Conservation (phyloP, 2,113 vertebrate species). For the Amazona guildingii region DNA sequence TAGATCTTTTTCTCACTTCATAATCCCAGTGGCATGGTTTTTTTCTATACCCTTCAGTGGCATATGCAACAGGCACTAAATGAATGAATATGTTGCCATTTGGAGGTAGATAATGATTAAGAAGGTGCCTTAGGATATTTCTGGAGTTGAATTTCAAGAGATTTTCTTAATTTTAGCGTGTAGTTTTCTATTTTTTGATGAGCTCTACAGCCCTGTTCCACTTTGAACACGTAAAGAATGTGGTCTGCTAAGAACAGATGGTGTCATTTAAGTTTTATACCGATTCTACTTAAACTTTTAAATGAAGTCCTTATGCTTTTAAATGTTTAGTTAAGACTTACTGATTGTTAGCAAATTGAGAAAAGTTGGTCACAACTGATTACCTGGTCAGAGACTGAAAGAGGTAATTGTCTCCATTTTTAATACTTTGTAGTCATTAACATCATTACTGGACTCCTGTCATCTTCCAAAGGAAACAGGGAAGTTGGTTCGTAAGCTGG, state of each 20-base stretch:
- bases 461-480: conserved; percentile 51
- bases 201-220: conserved; percentile 10
- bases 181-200: conserved; percentile 35
- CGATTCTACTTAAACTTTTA: conserved; percentile 68
- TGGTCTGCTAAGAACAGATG: conserved; percentile 66
- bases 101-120: not conserved
- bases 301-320: conserved; percentile 70
- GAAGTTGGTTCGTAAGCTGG: conserved; percentile 21
- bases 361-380: conserved; percentile 59
- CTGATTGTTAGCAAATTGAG: conserved; percentile 66
- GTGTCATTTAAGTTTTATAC: conserved; percentile 70
- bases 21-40: not conserved
- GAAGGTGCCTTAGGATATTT: not conserved
- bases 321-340: conserved; percentile 55
- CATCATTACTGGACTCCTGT: conserved; percentile 56
- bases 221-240: conserved; percentile 46
- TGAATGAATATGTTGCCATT: not conserved
- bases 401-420: conserved; percentile 51
- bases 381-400: conserved; percentile 60
- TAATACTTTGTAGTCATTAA: conserved; percentile 36
- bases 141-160: not conserved
- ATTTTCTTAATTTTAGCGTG: conserved; percentile 8
- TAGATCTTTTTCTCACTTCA: not conserved
- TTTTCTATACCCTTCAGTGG: not conserved
- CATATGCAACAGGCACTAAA: not conserved